These are phyloP conservation scores for Hyperoodon ampullatus DNA, from an alignment of 2,113 vertebrate species.

Conservation along the genomic window DNA sequence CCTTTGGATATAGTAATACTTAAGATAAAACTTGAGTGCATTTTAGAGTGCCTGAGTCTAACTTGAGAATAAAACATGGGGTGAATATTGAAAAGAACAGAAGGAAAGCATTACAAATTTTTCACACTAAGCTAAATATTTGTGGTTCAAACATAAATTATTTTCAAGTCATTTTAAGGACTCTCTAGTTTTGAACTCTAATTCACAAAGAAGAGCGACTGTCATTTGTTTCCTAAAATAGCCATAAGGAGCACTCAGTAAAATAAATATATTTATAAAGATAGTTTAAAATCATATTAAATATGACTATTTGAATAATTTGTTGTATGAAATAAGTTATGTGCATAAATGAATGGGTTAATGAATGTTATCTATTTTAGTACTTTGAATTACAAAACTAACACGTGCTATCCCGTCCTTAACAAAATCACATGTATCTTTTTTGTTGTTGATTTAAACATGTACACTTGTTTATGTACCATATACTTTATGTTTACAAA, in stretches of 20 bases:
- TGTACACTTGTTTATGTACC: background rate
- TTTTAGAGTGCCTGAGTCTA: slow-evolving; percentile 64
- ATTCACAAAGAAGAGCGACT: background rate
- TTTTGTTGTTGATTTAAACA: background rate
- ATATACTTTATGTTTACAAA: background rate
- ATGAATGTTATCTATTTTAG: background rate
- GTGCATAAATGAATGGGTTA: background rate
- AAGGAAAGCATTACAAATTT: slow-evolving; percentile 54
- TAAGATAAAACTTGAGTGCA: slow-evolving; percentile 77
- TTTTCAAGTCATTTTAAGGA: slow-evolving; percentile 59
- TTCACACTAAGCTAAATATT: slow-evolving; percentile 51
- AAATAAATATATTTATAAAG: background rate
- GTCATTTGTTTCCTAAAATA: background rate
- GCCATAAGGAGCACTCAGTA: background rate
- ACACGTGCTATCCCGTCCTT: background rate
- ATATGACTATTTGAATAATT: background rate
- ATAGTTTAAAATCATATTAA: background rate
- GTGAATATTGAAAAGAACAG: slow-evolving; percentile 78
- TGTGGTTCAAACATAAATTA: slow-evolving; percentile 70
- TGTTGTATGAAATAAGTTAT: background rate
- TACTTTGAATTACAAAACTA: background rate
- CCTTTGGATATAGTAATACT: slow-evolving; percentile 73
- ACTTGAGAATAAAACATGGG: slow-evolving; percentile 77
- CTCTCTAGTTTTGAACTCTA: background rate
- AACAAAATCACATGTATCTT: background rate